Evolutionary conservation across 1,140 invertebrate species (phyloP).

Genomic region (Thrips palmi): DNA sequence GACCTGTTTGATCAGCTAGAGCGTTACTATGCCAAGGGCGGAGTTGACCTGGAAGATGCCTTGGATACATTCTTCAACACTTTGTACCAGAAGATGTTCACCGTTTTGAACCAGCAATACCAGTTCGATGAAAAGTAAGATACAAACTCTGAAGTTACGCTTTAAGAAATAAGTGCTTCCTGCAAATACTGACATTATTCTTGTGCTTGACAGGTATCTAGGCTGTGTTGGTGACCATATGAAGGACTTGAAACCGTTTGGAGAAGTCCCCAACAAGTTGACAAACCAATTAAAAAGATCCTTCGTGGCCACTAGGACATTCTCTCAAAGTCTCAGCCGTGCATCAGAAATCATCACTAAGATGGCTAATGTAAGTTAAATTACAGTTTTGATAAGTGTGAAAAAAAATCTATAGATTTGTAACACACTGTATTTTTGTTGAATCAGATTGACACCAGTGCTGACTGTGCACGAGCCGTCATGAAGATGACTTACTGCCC

Average conservation of each 20-base stretch:
- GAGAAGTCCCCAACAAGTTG: slow-evolving; percentile 81
- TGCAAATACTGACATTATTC: background rate
- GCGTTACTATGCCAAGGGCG: slow-evolving; percentile 68
- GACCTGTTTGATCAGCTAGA: slow-evolving; percentile 81
- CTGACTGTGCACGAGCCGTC: slow-evolving; percentile 57
- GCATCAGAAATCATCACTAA: slow-evolving; percentile 68
- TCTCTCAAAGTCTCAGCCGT: slow-evolving; percentile 69
- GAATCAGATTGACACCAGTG: slow-evolving; percentile 33
- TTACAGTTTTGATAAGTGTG: slow-evolving; percentile 4
- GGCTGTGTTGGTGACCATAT: slow-evolving; percentile 78
- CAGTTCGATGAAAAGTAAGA: slow-evolving; percentile 67
- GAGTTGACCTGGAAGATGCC: slow-evolving; percentile 60
- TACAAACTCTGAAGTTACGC: background rate
- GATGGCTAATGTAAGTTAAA: slow-evolving; percentile 51
- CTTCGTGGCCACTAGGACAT: slow-evolving; percentile 84
- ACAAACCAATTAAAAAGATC: slow-evolving; percentile 74
- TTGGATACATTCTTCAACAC: slow-evolving; percentile 87
- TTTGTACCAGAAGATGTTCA: slow-evolving; percentile 92
- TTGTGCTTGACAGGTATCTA: slow-evolving; percentile 37
- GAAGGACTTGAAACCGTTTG: slow-evolving; percentile 83
- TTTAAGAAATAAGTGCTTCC: slow-evolving; percentile 2
- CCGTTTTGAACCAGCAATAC: slow-evolving; percentile 80
- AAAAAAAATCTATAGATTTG: slow-evolving; percentile 1
- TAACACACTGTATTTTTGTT: slow-evolving; percentile 12
- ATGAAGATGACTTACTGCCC: slow-evolving; percentile 75